Base-by-base conservation (phyloP, 2,797 vertebrate species). In the Eidolon dupreanum region DNA sequence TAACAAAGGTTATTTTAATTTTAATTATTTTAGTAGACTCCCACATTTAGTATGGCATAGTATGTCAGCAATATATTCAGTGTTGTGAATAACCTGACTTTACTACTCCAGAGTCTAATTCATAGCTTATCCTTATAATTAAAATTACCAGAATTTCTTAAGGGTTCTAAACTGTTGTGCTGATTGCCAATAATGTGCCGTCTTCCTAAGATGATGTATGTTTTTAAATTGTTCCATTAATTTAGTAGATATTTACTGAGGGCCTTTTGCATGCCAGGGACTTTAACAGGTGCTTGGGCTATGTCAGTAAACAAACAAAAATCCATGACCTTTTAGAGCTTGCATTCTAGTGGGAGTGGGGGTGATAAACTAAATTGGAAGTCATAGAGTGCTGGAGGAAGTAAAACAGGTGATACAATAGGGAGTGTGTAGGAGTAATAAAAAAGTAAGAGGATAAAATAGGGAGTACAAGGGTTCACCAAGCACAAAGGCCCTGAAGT, bases 71-170 rank as follows among this genome's bases (percentile, higher is more conserved):
- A 36, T 28, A 66, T 86, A 46, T 5, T 85, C 11, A 70, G 22
- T 93, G 33, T 36, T 96, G 41, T 81, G 82, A 65, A 63, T 90
- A 73, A 55, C n/a, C 61, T 79, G 43, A 82, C 65, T 82, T 93
- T 66, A 84, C 15, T 22, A 33, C 57, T 74, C 19, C 3, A 55
- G 46, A 61, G 31, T 71, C n/a, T 77, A 53, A 84, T 28, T 63
- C 53, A 22, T 85, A 43, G 20, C 9, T 82, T 84, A 83, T 59
- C 5, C 9, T 70, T 59, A 63, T 70, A 74, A 16, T 74, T 91
- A 53, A 90, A 75, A 68, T 75, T 46, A 41, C 24, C 26, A 63
- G 17, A 75, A 86, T 65, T 75, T 88, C 66, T 71, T 88, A 82
- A 93, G 43, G 49, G 46, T 93, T 75, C 41, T 51, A 87, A 49